phyloP scores from a whole-genome alignment of 2,113 vertebrate genomes.

The Microcebus jonahi region DNA sequence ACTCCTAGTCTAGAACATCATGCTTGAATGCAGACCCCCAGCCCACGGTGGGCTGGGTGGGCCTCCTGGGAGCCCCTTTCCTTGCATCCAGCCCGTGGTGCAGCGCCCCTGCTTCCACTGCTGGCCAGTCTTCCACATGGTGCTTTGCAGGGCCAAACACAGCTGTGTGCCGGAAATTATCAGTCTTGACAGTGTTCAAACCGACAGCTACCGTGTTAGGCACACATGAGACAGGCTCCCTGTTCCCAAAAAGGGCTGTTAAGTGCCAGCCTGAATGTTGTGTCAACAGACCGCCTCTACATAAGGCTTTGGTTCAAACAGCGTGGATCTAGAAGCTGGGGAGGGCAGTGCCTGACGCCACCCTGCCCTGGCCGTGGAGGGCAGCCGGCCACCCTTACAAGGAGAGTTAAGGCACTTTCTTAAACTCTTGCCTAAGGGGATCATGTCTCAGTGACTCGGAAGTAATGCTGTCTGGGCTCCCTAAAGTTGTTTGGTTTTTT shows the following conservation, averaged over 20 bases:
- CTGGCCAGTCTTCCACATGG: slow-evolving; percentile 52
- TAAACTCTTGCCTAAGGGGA: slow-evolving; percentile 57
- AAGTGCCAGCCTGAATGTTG: slow-evolving; percentile 12
- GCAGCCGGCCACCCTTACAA: slow-evolving; percentile 29
- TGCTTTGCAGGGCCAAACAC: slow-evolving; percentile 45
- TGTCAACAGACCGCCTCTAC: not conserved
- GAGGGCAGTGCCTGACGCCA: not conserved
- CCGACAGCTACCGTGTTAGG: not conserved
- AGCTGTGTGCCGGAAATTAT: slow-evolving; percentile 26
- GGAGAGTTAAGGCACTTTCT: slow-evolving; percentile 84
- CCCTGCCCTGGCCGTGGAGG: slow-evolving; percentile 66
- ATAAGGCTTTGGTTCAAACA: not conserved
- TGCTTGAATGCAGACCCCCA: not conserved
- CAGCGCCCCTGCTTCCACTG: not conserved
- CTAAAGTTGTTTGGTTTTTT: slow-evolving; percentile 50
- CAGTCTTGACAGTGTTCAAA: slow-evolving; percentile 33
- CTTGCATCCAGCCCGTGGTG: not conserved
- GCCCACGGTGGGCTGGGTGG: not conserved
- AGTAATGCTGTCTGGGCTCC: slow-evolving; percentile 23
- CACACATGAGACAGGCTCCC: not conserved
- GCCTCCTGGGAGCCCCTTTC: slow-evolving; percentile 29
- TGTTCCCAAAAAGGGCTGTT: not conserved
- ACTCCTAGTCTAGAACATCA: not conserved
- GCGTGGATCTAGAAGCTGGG: slow-evolving; percentile 14
- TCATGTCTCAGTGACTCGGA: slow-evolving; percentile 39